These are phyloP conservation scores for Pseudomugil gertrudae DNA, from an alignment of 2,797 vertebrate species.

Conservation along the genomic window DNA sequence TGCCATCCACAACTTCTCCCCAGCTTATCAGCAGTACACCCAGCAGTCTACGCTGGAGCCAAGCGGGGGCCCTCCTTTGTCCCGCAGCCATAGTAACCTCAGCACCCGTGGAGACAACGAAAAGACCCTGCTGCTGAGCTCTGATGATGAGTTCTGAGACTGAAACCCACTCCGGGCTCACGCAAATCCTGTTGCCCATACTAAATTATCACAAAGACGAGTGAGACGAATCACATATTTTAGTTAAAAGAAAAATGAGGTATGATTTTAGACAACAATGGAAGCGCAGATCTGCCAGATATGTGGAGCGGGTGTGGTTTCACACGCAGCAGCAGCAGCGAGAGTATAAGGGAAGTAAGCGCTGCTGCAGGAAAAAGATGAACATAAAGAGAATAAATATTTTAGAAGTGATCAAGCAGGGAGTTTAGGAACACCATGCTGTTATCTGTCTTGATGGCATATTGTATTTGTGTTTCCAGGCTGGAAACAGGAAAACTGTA, in stretches of 20 bases:
- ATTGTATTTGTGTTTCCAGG: slow-evolving; percentile 19
- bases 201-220: slow-evolving; percentile 19
- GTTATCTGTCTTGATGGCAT: slow-evolving; percentile 30
- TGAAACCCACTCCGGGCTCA: slow-evolving; percentile 4
- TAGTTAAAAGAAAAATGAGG: slow-evolving; percentile 25
- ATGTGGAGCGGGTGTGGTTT: neutral
- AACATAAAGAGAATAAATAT: slow-evolving; percentile 10
- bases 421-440: slow-evolving; percentile 5
- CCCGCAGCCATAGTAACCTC: slow-evolving; percentile 90
- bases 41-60: slow-evolving; percentile 96
- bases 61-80: slow-evolving; percentile 82
- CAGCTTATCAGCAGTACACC: slow-evolving; percentile 99
- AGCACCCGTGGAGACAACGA: slow-evolving; percentile 89
- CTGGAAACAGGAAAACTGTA: slow-evolving; percentile 21
- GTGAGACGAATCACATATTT: slow-evolving; percentile 35
- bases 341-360: slow-evolving; percentile 5
- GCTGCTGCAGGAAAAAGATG: slow-evolving; percentile 10
- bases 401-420: slow-evolving; percentile 3
- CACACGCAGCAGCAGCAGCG: neutral
- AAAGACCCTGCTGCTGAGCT: slow-evolving; percentile 97
- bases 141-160: slow-evolving; percentile 93
- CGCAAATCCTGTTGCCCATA: slow-evolving; percentile 12
- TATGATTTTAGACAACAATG: slow-evolving; percentile 29
- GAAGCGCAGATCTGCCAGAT: slow-evolving; percentile 21
- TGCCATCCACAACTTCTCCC: slow-evolving; percentile 99